Percentiles rank a stretch among this genome's conserved stretches.
Conservation (phyloP, 2,888 invertebrate genomes). For the Platypus cylindrus region DNA sequence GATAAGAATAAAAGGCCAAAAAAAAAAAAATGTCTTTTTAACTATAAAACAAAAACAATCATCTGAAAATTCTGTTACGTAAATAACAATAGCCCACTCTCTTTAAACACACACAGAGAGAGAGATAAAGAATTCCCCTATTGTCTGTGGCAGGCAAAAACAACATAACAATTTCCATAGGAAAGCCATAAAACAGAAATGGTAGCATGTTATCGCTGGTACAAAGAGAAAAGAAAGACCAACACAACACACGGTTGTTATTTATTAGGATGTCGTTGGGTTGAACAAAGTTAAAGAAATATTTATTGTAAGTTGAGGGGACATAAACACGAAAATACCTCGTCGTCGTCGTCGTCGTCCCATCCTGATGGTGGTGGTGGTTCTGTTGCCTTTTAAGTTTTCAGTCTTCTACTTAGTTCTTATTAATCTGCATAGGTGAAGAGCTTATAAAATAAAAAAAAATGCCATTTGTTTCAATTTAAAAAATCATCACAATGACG, state of each 20-base stretch:
- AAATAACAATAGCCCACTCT: conserved; percentile 17
- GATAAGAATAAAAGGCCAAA: too few species aligned
- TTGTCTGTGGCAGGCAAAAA: conserved; percentile 20
- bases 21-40: too few species aligned
- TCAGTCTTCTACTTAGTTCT: too few species aligned
- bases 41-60: conserved; percentile 11
- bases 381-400: too few species aligned
- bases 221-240: conserved; percentile 9
- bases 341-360: conserved; percentile 9
- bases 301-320: conserved; percentile 19
- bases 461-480: too few species aligned
- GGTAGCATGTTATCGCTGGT: conserved; percentile 22
- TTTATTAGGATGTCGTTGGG: conserved; percentile 18
- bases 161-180: conserved; percentile 24
- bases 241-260: too few species aligned
- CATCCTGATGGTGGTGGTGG: too few species aligned
- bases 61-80: conserved; percentile 12
- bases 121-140: conserved; percentile 19
- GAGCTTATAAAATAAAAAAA: too few species aligned
- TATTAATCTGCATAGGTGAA: too few species aligned
- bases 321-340: conserved; percentile 20
- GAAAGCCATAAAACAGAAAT: conserved; percentile 22
- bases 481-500: too few species aligned
- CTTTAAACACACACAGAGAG: too few species aligned
- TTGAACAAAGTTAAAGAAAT: conserved; percentile 20